Conservation (phyloP, 2,888 invertebrate species). For the Tridacna crocea region DNA sequence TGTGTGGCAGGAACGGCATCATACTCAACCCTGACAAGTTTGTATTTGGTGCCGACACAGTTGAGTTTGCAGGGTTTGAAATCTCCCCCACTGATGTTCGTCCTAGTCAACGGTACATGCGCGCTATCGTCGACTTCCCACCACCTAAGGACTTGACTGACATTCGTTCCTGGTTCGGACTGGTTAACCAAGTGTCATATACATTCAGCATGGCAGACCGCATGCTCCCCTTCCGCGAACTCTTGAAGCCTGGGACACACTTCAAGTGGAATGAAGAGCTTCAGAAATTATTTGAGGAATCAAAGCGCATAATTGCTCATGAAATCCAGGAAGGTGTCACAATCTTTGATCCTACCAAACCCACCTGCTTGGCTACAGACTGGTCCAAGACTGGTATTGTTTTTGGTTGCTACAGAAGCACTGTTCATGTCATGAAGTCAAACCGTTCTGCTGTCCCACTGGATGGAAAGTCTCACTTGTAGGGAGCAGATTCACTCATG, state of each 20-base stretch:
- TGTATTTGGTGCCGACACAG: constrained; percentile 54
- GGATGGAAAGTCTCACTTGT: constrained; percentile 58
- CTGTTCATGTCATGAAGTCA: constrained; percentile 33
- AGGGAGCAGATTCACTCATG: constrained; percentile 54
- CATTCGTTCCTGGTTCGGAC: constrained; percentile 69
- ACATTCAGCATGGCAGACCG: constrained; percentile 52
- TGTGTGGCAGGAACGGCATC: constrained; percentile 64
- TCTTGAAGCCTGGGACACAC: constrained; percentile 44
- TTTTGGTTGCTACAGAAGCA: constrained; percentile 69
- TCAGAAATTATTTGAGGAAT: constrained; percentile 33
- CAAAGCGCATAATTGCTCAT: constrained; percentile 51
- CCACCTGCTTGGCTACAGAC: constrained; percentile 61
- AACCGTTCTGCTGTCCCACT: constrained; percentile 55
- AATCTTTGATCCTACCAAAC: constrained; percentile 62
- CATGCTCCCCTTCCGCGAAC: constrained; percentile 36
- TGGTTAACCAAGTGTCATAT: constrained; percentile 68
- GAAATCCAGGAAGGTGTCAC: constrained; percentile 66
- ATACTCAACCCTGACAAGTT: constrained; percentile 72
- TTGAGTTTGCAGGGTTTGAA: constrained; percentile 61
- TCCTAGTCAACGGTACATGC: constrained; percentile 51
- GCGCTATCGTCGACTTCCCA: constrained; percentile 61
- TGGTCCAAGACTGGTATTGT: constrained; percentile 59
- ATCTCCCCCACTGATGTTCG: constrained; percentile 46
- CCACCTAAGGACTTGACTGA: constrained; percentile 64
- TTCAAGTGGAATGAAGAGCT: constrained; percentile 55